A percentile compares a stretch with the other conserved stretches of the same genome.
These are phyloP conservation scores for Pollenia labialis DNA, from an alignment of 2,888 invertebrate species.

Conservation along the genomic window DNA sequence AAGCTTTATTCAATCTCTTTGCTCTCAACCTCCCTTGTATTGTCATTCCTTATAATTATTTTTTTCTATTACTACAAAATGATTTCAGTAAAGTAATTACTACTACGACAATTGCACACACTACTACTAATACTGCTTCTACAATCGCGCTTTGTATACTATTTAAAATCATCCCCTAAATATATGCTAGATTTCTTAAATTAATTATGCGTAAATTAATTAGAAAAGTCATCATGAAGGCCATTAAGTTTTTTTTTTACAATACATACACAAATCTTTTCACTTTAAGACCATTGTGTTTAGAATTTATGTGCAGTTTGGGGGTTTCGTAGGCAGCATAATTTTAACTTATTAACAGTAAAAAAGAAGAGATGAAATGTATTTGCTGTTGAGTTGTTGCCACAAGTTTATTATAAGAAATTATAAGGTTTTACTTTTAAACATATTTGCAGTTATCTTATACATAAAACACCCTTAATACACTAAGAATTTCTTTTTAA, in stretches of 20 bases:
- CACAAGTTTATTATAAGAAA: conserved; percentile 26
- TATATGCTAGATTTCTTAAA: conserved; percentile 63
- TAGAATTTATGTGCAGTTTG: conserved; percentile 12
- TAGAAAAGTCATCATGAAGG: conserved; percentile 67
- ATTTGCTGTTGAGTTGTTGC: not conserved
- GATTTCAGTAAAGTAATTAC: not conserved
- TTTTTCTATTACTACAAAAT: conserved; percentile 21
- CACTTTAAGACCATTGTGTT: conserved; percentile 18
- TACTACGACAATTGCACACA: not conserved
- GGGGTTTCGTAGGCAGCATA: not conserved
- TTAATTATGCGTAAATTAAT: conserved; percentile 73
- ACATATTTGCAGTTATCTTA: conserved; percentile 22
- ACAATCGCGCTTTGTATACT: not conserved
- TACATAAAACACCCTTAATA: not conserved
- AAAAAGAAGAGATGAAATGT: not conserved
- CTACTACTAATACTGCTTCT: not conserved
- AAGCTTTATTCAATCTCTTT: not conserved
- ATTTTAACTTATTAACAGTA: not conserved
- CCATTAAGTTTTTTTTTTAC: conserved; percentile 53
- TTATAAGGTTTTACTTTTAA: conserved; percentile 31
- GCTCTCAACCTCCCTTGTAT: not conserved
- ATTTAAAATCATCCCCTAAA: conserved; percentile 55
- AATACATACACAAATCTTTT: not conserved
- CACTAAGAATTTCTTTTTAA: not conserved
- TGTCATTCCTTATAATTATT: conserved; percentile 9